Conservation (phyloP, 2,888 invertebrate genomes). For the Eupithecia subfuscata region DNA sequence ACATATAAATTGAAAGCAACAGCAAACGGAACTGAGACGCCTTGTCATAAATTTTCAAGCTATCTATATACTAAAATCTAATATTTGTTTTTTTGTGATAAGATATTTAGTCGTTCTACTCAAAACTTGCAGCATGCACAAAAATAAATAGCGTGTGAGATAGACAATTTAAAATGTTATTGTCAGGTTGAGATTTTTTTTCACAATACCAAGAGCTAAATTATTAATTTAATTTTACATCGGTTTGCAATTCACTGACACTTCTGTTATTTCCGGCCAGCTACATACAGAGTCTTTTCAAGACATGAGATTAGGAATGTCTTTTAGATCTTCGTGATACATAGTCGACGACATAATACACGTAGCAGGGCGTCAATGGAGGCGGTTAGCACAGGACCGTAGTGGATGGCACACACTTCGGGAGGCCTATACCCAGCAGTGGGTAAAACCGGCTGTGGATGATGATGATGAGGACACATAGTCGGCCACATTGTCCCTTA, state of each 20-base stretch:
- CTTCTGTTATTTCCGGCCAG: not conserved
- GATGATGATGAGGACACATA: too few relatives aligned
- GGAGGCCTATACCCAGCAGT: too few relatives aligned
- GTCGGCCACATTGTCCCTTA: not conserved
- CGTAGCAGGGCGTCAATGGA: too few relatives aligned
- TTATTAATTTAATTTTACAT: too few relatives aligned
- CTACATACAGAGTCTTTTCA: not conserved
- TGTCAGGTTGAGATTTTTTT: not conserved
- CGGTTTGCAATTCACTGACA: not conserved
- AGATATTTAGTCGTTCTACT: not conserved
- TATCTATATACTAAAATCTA: not conserved
- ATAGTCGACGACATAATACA: too few relatives aligned
- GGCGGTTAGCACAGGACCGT: too few relatives aligned
- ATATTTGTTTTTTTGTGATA: not conserved
- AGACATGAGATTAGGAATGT: not conserved
- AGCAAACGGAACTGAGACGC: not conserved
- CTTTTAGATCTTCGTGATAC: not conserved
- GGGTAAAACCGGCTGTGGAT: too few relatives aligned
- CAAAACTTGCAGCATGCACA: not conserved
- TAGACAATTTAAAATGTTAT: not conserved
- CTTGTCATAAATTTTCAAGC: not conserved
- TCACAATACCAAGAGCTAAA: too few relatives aligned
- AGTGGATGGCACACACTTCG: too few relatives aligned
- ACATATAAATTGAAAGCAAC: conserved; percentile 1
- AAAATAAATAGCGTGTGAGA: not conserved